phyloP scores from a whole-genome alignment of 2,888 invertebrate genomes.

The Drosophila incognita region DNA sequence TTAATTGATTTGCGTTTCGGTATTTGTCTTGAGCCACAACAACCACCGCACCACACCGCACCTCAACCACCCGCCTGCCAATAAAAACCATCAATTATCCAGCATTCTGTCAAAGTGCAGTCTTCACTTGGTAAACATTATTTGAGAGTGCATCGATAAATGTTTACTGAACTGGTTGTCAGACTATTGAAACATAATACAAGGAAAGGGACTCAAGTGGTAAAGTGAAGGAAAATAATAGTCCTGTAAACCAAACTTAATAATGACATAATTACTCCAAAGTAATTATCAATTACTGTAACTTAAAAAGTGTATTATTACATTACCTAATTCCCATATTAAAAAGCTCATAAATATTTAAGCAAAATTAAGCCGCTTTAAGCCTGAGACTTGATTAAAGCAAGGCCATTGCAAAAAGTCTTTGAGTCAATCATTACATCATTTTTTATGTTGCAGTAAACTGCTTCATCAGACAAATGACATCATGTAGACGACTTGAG shows the following conservation, averaged over 20 bases:
- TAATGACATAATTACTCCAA: background rate
- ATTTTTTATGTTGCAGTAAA: slow-evolving; percentile 21
- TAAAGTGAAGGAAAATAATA: background rate
- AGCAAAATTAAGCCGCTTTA: background rate
- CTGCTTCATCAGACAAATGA: slow-evolving; percentile 54
- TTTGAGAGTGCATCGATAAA: slow-evolving; percentile 8
- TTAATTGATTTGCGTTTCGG: slow-evolving; percentile 68
- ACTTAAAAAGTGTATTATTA: background rate
- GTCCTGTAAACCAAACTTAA: background rate
- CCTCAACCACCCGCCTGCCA: background rate
- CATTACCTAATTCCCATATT: background rate
- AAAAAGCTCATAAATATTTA: background rate
- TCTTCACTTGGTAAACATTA: slow-evolving; percentile 10
- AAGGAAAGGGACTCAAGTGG: background rate
- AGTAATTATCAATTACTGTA: background rate
- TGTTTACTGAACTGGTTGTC: slow-evolving; percentile 4
- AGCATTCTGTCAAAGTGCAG: slow-evolving; percentile 36
- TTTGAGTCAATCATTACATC: slow-evolving; percentile 11
- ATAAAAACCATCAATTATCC: slow-evolving; percentile 14
- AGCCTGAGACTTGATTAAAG: background rate
- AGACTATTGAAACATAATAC: background rate
- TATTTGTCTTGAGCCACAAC: slow-evolving; percentile 37
- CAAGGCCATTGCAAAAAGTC: background rate
- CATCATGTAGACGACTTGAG: slow-evolving; percentile 35
- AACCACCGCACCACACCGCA: background rate